These are phyloP conservation scores for Rhynchomys soricoides DNA, from an alignment of 2,113 vertebrate species.

Conservation along the genomic window DNA sequence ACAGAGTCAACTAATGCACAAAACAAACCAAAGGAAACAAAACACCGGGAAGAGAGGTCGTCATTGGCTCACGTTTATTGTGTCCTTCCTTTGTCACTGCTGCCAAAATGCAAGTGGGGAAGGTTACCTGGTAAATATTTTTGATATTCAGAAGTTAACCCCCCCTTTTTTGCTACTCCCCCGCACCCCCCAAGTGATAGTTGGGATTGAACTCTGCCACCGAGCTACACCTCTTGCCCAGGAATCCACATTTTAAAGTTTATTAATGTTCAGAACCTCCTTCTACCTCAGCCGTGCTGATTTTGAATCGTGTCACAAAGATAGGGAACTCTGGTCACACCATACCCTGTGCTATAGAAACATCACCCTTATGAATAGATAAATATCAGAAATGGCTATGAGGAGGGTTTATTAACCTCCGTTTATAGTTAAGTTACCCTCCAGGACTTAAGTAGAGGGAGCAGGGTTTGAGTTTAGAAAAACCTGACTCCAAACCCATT, in stretches of 20 bases:
- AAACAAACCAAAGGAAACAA: background rate
- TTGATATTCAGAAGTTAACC: slow-evolving; percentile 1
- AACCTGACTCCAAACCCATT: background rate
- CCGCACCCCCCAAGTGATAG: background rate
- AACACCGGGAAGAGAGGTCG: background rate
- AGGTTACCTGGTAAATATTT: background rate
- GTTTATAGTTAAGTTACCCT: slow-evolving; percentile 8
- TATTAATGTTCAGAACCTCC: background rate
- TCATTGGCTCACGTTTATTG: background rate
- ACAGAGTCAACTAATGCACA: background rate
- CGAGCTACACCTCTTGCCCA: background rate
- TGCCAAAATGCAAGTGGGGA: background rate
- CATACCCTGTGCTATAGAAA: background rate
- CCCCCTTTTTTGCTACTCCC: too few relatives aligned
- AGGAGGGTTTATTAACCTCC: background rate
- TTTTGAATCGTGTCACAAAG: background rate
- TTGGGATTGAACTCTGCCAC: background rate
- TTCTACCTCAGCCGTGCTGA: background rate
- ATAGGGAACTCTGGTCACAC: background rate
- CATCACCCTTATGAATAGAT: background rate
- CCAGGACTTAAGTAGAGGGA: background rate
- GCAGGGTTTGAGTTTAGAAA: slow-evolving; percentile 42
- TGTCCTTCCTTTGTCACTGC: slow-evolving; percentile 5
- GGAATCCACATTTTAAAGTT: background rate
- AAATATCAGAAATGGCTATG: background rate